Base-by-base conservation (phyloP, 2,888 invertebrate species). In the Lysandra coridon region DNA sequence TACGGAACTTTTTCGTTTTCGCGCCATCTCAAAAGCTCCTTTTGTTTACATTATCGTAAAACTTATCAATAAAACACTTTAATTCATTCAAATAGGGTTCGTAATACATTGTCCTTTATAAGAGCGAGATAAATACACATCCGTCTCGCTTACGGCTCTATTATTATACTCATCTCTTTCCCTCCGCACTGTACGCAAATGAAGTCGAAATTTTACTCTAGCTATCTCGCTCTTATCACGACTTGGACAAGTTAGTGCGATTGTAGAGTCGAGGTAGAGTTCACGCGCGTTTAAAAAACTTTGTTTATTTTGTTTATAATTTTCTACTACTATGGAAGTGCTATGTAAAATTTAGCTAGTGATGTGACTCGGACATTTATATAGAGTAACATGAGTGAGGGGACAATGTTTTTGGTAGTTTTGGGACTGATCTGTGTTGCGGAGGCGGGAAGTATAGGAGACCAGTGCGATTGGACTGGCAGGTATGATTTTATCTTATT, bases 381-480 rank as follows among this genome's bases (percentile, higher is more conserved):
- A 82, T 84, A 80, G 81, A 80, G 64, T 83, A 89, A 85, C 84
- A 93, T 93, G 92, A 84, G 87, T 84, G 83, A 84, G 82, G 84
- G 86, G 85, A 86, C 85, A 83, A 85, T 90, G 84, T 87, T 92
- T 88, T 94, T 92, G 92, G 91, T 90, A 85, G 86, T 93, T 88
- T 88, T 93, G 86, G 88, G 89, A 84, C 85, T 92, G 85, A 86
- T 89, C 83, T 89, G 87, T 84, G 85, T 87, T 88, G 93, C 90
- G 88, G 92, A 95, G 89, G 95, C 95, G 88, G 94, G 94, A 82
- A 92, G 95, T 87, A 95, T 96, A 90, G 96, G 96, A 85, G 96
- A 96, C 87, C 96, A 96, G 88, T 96, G 96, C 90, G 96, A 96
- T 91, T 96, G 96, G 96, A 95, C 95, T 85, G 96, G 96, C 94